Evolutionary conservation across 1,140 invertebrate genomes (phyloP), one percentile per base, ranked within the genome.

Genomic region (Drosophila murphyi): DNA sequence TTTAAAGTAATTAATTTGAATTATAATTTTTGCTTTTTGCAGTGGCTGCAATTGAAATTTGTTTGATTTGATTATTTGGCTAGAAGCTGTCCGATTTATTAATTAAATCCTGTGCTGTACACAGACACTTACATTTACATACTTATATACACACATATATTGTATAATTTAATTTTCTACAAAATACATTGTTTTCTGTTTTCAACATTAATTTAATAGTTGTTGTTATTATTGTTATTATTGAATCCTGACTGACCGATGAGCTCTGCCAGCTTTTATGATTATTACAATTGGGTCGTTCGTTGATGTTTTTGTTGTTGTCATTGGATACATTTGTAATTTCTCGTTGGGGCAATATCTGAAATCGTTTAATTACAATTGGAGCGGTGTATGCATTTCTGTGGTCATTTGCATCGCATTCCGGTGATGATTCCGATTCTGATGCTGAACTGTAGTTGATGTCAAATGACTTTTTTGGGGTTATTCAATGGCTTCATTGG

Each of bases 151-250:
- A 39, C 7, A n/a, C 10, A 31, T 65, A 8, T 51, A 12, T 45
- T 64, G 50, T 35, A 28, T 12, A 4, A 8, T 32, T 37, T 70
- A 10, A 65, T 59, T 67, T 72, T 72, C 62, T 71, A 71, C 72
- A 73, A 76, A 61, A 74, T 72, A 76, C 72, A 76, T 76, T 76
- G 68, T 72, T 76, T 76, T 76, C 68, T 50, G 73, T 76, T 71
- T 76, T 72, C 68, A 65, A 54, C 68, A 76, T 72, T 71, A 75
- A 75, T 71, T 75, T 71, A 71, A 75, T 75, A 57, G 62, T 55
- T 63, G 34, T 57, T 59, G 10, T 52, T 52, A 43, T 59, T 59
- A 20, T 59, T 67, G 12, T 43, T 60, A 3, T 59, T 50, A 10
- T 41, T 68, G 63, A 37, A 31, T 43, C 34, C 37, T 39, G n/a